phyloP scores from a whole-genome alignment of 53 echinoderm and acorn worm genomes.

The Mesocentrotus franciscanus region DNA sequence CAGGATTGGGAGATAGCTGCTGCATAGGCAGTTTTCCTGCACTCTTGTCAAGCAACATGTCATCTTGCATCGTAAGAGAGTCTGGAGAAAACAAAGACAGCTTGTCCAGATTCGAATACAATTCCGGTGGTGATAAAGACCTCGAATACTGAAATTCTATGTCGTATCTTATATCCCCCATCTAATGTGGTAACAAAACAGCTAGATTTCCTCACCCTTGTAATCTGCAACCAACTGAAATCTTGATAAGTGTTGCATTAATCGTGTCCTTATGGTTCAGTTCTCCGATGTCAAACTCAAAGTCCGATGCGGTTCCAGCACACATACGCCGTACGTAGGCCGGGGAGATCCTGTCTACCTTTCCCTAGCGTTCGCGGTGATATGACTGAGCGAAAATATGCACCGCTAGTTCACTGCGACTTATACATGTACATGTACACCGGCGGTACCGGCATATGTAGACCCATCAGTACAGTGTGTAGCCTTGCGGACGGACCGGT shows the following conservation, averaged over 20 bases:
- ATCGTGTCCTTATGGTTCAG: conserved; percentile 41
- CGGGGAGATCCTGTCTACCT: conserved; percentile 5
- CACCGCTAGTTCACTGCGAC: not conserved
- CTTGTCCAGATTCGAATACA: conserved; percentile 92
- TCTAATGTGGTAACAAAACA: conserved; percentile 77
- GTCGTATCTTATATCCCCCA: conserved; percentile 98
- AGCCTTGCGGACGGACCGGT: too few relatives aligned
- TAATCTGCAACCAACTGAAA: not conserved
- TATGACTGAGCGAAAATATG: conserved; percentile 5
- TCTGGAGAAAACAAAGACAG: conserved; percentile 99
- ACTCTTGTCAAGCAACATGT: conserved; percentile 98
- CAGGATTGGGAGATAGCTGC: conserved; percentile 97
- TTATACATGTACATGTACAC: too few relatives aligned
- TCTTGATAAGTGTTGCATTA: not conserved
- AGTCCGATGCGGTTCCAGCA: conserved; percentile 1
- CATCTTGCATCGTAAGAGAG: conserved; percentile 99
- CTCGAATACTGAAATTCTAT: conserved; percentile 84
- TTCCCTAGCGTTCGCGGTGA: not conserved
- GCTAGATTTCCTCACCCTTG: conserved; percentile 61
- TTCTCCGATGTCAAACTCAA: not conserved
- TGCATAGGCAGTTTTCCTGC: conserved; percentile 98
- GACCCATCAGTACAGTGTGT: too few relatives aligned
- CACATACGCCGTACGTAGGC: not conserved
- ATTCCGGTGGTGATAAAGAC: conserved; percentile 95
- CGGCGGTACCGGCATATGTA: too few relatives aligned